phyloP scores from a whole-genome alignment of 2,888 invertebrate species.

The Phortica okadai region DNA sequence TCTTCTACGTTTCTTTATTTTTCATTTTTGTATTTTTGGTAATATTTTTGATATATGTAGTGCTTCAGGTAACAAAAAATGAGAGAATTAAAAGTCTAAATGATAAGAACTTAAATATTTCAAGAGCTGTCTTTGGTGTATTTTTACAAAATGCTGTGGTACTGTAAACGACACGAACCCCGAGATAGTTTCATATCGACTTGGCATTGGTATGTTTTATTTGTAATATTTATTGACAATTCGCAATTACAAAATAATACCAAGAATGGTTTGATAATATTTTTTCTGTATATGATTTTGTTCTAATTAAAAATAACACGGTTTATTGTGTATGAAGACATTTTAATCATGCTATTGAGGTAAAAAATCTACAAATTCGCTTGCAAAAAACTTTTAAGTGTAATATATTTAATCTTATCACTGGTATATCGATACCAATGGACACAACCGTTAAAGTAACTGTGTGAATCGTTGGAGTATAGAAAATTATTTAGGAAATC shows the following conservation, averaged over 20 bases:
- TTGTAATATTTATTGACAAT: too few relatives aligned
- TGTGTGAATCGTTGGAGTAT: background rate
- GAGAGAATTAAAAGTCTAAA: background rate
- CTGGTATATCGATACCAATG: conserved; percentile 23
- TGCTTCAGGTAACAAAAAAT: conserved; percentile 1
- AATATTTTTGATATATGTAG: background rate
- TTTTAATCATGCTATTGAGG: background rate
- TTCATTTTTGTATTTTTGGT: background rate
- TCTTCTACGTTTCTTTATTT: background rate
- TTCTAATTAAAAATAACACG: too few relatives aligned
- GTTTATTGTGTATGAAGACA: too few relatives aligned
- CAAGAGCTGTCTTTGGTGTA: background rate
- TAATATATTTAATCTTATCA: conserved; percentile 32
- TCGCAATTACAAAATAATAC: too few relatives aligned
- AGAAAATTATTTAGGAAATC: background rate
- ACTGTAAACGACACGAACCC: background rate
- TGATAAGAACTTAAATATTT: background rate
- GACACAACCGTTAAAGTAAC: background rate
- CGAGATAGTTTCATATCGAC: too few relatives aligned
- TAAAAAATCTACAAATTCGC: background rate
- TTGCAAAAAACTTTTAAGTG: background rate
- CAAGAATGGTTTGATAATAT: too few relatives aligned
- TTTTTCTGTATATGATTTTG: too few relatives aligned
- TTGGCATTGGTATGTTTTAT: too few relatives aligned
- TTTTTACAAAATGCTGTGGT: background rate